Evolutionary conservation across 53 echinoderm and acorn worm genomes (phyloP), one percentile per base, ranked within the genome.

Genomic region (Astropecten irregularis): DNA sequence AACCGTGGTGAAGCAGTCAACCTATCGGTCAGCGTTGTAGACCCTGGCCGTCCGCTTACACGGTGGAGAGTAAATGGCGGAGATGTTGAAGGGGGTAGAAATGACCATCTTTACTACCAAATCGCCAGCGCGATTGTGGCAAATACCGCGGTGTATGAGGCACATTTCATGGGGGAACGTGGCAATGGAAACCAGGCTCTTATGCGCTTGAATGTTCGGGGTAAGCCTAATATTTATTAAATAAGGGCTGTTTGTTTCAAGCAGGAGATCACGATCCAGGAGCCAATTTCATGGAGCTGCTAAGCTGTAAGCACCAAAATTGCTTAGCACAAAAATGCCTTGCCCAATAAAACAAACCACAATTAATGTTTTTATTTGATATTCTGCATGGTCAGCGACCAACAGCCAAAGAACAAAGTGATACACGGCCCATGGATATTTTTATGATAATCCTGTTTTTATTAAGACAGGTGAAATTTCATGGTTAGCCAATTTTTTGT

Each of bases 1-100:
- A 85, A 64, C 44, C 51, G 33, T 0, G 86, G 86, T n/a, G 86
- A 85, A 38, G 47, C 35, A 11, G 69, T 64, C 7, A 74, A n/a
- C 46, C 46, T 85, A n/a, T 63, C n/a, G 9, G 65, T 74, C 9
- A 74, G 35, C 31, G 23, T 54, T 1, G 35, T 9, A 1, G 20
- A 49, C 27, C 31, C 10, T 23, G n/a, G 33, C 3, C 13, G 26
- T 2, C 32, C n/a, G 19, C 15, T 35, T 0, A 18, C 22, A 21
- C 50, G 37, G 1, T 82, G 82, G 82, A 65, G 82, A 49, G 66
- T 66, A 44, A 33, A 50, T 40, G 50, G 50, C 51, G 18, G 70
- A 2, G 18, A n/a, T 0, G 1, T n/a, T 11, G 6, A 29, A 3
- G 2, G 1, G 1, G 0, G 19, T 8, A 15, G 5, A 49, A 20